Evolutionary conservation across 2,113 vertebrate species (phyloP).

Genomic region (Ifrita kowaldi): DNA sequence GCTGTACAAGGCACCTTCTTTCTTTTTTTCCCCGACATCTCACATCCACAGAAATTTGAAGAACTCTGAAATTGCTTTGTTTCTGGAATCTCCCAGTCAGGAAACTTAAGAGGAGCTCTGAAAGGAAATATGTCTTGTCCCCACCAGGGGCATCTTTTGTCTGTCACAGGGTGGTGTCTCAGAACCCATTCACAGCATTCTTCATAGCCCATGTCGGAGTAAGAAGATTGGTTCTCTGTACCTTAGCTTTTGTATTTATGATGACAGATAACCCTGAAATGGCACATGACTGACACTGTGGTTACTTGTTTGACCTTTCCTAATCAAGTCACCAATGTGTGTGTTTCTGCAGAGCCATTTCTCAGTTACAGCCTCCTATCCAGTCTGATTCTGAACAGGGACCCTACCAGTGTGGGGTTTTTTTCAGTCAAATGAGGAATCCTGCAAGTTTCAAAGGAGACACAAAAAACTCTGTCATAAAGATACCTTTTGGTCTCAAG

Average conservation of each 20-base stretch:
- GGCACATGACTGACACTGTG: background rate
- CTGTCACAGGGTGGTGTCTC: background rate
- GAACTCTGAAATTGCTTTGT: background rate
- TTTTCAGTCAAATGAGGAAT: background rate
- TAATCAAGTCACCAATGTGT: background rate
- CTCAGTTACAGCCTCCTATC: background rate
- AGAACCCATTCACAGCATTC: background rate
- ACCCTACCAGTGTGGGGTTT: background rate
- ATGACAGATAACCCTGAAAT: background rate
- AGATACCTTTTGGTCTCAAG: background rate
- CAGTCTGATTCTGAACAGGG: background rate
- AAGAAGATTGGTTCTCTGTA: background rate
- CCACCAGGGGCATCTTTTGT: background rate
- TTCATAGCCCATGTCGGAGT: background rate
- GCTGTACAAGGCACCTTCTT: background rate
- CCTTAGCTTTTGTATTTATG: background rate
- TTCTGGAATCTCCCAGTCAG: background rate
- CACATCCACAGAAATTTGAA: background rate
- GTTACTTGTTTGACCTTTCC: background rate
- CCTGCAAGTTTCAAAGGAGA: background rate
- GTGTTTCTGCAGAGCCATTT: background rate
- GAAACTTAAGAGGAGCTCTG: background rate
- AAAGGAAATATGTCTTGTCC: background rate
- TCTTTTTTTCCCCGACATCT: background rate
- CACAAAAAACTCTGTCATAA: background rate